Evolutionary conservation across 2,888 invertebrate species (phyloP), one percentile per base, ranked within the genome.

Genomic region (Conus canariensis): DNA sequence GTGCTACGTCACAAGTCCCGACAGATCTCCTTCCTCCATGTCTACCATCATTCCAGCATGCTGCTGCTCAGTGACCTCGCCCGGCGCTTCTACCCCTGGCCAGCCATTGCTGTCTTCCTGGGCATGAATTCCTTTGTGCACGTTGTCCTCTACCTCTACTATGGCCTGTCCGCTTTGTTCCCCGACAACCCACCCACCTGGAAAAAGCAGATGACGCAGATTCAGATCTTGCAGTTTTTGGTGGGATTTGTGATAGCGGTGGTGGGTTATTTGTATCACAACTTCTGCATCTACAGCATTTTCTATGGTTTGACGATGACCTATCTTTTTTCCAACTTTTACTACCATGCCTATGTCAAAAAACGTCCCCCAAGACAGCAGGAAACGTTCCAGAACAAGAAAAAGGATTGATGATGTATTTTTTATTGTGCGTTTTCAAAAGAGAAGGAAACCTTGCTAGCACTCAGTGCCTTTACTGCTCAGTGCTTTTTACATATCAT

Each of bases 41-140:
- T 96, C 0, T 96, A 95, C 90, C 96, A 96, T 90, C 96, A 96
- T 90, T 92, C 95, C 85, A 94, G 95, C 87, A 96, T 96, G 95
- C 89, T 96, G 74, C 92, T 96, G 22, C 94, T 96, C 8, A 94
- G 95, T 58, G 95, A 96, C 90, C 92, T 94, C 56, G 93, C 93
- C 4, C 94, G 93, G 90, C 92, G 92, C 56, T 88, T 90, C 64
- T 94, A 94, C 83, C 94, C 95, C 30, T 96, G 95, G 94, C 94
- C 95, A 6, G 94, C 94, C 67, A 94, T 96, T 59, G 94, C 95
- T 12, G 85, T 94, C 9, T 94, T 94, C 88, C 91, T 96, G 19
- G 93, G 91, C n/a, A 92, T 95, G 45, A 96, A 96, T 91, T 95
- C 95, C 16, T 91, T 95, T n/a, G 95, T 96, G 10, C 96, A 96